phyloP scores from a whole-genome alignment of 1,140 invertebrate species.

The Ericerus pela region DNA sequence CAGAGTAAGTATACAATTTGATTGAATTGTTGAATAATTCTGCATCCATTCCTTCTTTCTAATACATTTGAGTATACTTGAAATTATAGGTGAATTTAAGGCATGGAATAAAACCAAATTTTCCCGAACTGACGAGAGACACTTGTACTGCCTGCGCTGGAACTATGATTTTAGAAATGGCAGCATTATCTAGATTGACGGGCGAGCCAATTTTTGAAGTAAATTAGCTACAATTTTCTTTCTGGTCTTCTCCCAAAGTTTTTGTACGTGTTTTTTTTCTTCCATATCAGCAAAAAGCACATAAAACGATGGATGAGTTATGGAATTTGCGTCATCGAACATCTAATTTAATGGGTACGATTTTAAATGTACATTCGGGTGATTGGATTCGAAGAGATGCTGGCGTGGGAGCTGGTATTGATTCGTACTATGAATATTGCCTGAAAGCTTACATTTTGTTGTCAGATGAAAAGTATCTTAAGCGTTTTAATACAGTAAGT shows the following conservation, averaged over 20 bases:
- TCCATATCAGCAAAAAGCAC: slow-evolving; percentile 58
- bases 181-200: slow-evolving; percentile 79
- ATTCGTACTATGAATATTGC: slow-evolving; percentile 97
- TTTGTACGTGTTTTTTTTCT: neutral
- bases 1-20: slow-evolving; percentile 41
- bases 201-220: slow-evolving; percentile 85
- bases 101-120: slow-evolving; percentile 65
- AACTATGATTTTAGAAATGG: slow-evolving; percentile 95
- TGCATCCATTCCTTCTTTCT: neutral
- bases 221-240: slow-evolving; percentile 18
- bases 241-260: neutral
- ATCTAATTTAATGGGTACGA: slow-evolving; percentile 84
- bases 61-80: slow-evolving; percentile 4
- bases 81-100: slow-evolving; percentile 67
- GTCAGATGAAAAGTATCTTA: slow-evolving; percentile 74
- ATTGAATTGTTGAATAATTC: neutral
- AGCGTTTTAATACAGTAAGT: slow-evolving; percentile 67
- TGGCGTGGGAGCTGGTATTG: slow-evolving; percentile 96
- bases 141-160: slow-evolving; percentile 98
- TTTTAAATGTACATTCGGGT: slow-evolving; percentile 90
- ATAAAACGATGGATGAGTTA: slow-evolving; percentile 89
- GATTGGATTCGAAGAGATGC: slow-evolving; percentile 93
- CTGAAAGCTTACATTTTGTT: slow-evolving; percentile 79
- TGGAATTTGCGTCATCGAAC: slow-evolving; percentile 87
- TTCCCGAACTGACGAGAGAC: slow-evolving; percentile 60